Evolutionary conservation across 2,888 invertebrate species (phyloP).

Genomic region (Poecilobothrus nobilitatus): DNA sequence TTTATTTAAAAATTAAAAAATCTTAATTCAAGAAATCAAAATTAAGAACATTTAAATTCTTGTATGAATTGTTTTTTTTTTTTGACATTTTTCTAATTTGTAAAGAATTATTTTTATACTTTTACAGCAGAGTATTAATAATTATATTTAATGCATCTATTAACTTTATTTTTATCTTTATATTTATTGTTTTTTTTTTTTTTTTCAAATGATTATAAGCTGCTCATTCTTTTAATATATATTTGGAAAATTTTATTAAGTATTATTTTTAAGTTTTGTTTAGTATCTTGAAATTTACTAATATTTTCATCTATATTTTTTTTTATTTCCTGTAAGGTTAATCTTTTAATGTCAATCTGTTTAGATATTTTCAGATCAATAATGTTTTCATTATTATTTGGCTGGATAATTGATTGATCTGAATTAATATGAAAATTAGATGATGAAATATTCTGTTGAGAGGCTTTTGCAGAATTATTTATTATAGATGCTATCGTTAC

Average conservation of each 20-base stretch:
- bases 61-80: not conserved
- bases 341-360: not conserved
- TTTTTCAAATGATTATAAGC: not conserved
- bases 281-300: not conserved
- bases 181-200: too few relatives aligned
- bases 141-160: too few relatives aligned
- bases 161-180: too few relatives aligned
- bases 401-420: not conserved
- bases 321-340: not conserved
- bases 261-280: not conserved
- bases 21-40: not conserved
- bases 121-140: too few relatives aligned
- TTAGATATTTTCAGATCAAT: not conserved
- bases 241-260: not conserved
- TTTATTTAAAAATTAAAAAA: not conserved
- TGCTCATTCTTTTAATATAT: not conserved
- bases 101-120: too few relatives aligned
- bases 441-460: not conserved
- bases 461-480: not conserved
- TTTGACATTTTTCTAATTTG: not conserved
- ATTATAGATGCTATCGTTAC: not conserved
- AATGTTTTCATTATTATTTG: not conserved
- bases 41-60: not conserved
- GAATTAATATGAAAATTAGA: not conserved
- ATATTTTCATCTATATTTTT: not conserved